A percentile compares a stretch with the other conserved stretches of the same genome.
phyloP scores from a whole-genome alignment of 2,113 vertebrate genomes.

The Lota lota region DNA sequence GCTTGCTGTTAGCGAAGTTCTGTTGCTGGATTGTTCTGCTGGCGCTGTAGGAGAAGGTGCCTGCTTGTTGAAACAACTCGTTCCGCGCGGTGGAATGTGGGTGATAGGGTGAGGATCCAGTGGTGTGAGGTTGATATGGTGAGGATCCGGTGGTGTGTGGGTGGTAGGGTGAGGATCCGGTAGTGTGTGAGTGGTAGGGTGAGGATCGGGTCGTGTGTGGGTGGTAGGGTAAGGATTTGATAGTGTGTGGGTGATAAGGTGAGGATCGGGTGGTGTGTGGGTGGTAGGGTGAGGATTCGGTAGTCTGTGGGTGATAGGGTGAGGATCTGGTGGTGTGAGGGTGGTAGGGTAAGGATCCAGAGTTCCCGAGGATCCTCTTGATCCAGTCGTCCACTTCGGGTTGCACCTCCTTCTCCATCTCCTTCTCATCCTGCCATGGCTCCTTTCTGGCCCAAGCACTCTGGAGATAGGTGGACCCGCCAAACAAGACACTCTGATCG shows the following conservation, averaged over 20 bases:
- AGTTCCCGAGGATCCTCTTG: background rate
- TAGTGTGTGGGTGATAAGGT: background rate
- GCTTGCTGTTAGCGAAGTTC: background rate
- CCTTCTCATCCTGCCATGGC: constrained; percentile 13
- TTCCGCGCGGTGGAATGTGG: background rate
- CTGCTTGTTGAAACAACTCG: constrained; percentile 23
- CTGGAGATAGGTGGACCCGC: background rate
- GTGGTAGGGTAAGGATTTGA: background rate
- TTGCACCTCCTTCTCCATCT: constrained; percentile 7
- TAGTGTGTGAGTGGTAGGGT: background rate
- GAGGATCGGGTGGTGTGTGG: background rate
- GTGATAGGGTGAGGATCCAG: background rate
- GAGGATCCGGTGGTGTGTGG: background rate
- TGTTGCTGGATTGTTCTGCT: background rate
- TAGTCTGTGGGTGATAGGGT: background rate
- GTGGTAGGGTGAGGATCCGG: background rate
- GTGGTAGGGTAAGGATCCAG: background rate
- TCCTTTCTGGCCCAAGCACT: constrained; percentile 14
- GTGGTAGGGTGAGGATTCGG: background rate
- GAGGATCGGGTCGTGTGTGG: background rate
- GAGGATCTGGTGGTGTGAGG: background rate
- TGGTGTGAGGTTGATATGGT: background rate
- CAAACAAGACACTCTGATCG: constrained; percentile 4
- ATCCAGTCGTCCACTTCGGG: constrained; percentile 22
- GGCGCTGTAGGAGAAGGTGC: constrained; percentile 7